Base-by-base conservation (phyloP, 2,888 invertebrate genomes). In the Dynastes grantii region DNA sequence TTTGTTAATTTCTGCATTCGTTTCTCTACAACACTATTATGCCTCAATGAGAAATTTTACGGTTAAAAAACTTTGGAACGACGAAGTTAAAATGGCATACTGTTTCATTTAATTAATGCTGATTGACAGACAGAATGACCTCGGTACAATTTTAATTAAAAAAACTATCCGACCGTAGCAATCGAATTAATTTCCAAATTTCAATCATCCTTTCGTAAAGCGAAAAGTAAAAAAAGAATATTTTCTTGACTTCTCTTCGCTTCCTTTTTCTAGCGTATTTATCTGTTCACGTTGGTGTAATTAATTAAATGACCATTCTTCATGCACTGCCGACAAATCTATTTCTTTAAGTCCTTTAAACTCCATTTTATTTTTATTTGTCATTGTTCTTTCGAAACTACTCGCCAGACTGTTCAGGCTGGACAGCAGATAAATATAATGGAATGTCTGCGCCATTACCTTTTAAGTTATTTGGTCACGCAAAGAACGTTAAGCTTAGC, bases 381-480 rank as follows among this genome's bases (percentile, higher is more conserved):
- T 29, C 13, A n/a, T 63, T 13, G 3, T 63, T 32, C 63, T 27
- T 6, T 45, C 27, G 27, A 58, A 40, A 32, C 16, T 29, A 58
- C 61, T 45, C 37, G 45, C 6, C 45, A 40, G 40, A 40, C 29
- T 16, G 45, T 75, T 75, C 37, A 75, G 45, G n/a, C 32, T 45
- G 73, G 61, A 75, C 61, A 45, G 27, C 29, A 75, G 45, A 75
- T 75, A 61, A 75, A 75, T 75, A 58, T 63, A 75, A 61, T 61
- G 61, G 73, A 9, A 75, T 73, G 27, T 73, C 65, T 67, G 40
- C 53, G 37, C 55, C 76, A 67, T 76, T 76, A 76, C 76, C 22
- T 67, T 75, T 67, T 45, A 76, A 68, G 68, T 76, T 76, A 58
- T 76, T 68, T 68, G 55, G 67, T 76, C 68, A 76, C 76, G 68